Conservation (phyloP, 2,888 invertebrate genomes). For the Lampropteryx suffumata region DNA sequence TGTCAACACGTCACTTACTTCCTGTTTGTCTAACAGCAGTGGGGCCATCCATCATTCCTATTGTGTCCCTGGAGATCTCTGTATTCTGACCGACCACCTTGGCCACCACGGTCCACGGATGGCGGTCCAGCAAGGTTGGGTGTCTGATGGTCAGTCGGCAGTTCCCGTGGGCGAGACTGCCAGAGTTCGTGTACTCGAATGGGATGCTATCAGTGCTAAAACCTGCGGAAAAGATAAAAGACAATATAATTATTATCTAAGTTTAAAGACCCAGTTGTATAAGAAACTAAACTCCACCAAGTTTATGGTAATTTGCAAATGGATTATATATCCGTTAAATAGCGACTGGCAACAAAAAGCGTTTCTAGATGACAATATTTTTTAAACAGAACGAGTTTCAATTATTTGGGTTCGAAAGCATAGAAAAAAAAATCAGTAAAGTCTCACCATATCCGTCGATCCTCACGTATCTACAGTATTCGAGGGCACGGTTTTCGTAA, state of each 20-base stretch:
- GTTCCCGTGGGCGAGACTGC: conserved; percentile 34
- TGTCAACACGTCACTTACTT: neutral
- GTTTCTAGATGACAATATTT: too few relatives aligned
- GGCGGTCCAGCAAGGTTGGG: conserved; percentile 47
- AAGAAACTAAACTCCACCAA: too few relatives aligned
- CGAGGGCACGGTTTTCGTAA: conserved; percentile 40
- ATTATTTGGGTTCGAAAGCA: too few relatives aligned
- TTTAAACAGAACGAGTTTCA: too few relatives aligned
- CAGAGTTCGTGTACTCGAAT: conserved; percentile 34
- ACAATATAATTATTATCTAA: too few relatives aligned
- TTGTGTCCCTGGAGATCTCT: conserved; percentile 47
- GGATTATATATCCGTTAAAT: too few relatives aligned
- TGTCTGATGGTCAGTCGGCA: conserved; percentile 45
- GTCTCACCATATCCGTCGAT: conserved; percentile 62
- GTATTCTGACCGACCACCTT: conserved; percentile 44
- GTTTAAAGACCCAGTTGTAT: too few relatives aligned
- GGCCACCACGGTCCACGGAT: conserved; percentile 63
- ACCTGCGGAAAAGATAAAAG: conserved; percentile 40
- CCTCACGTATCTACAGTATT: conserved; percentile 71
- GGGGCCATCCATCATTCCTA: conserved; percentile 18
- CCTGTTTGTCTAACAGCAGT: neutral
- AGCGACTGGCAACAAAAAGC: too few relatives aligned
- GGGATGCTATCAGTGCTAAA: conserved; percentile 52
- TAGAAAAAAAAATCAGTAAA: too few relatives aligned
- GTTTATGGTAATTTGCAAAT: too few relatives aligned